Conservation (phyloP, 2,113 vertebrate genomes). For the Leptodactylus fuscus region DNA sequence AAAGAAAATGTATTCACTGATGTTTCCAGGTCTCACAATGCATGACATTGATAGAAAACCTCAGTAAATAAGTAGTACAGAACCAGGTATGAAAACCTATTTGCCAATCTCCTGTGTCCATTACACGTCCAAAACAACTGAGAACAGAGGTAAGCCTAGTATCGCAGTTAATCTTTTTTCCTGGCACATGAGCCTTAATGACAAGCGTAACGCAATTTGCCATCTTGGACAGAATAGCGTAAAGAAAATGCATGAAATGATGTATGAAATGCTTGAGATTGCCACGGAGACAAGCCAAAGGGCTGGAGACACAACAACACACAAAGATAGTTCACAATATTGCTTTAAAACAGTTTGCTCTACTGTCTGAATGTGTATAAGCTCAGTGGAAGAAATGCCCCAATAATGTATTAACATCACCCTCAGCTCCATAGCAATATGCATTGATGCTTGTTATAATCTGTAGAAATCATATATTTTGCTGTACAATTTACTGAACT, state of each 20-base stretch:
- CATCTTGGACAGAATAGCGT: slow-evolving; percentile 29
- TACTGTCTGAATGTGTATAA: neutral
- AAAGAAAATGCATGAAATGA: slow-evolving; percentile 50
- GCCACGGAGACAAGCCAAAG: slow-evolving; percentile 32
- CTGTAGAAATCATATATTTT: neutral
- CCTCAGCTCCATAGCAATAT: neutral
- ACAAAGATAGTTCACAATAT: too few relatives aligned
- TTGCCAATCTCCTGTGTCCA: slow-evolving; percentile 36
- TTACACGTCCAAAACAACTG: slow-evolving; percentile 37
- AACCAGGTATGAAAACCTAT: slow-evolving; percentile 45
- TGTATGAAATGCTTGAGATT: slow-evolving; percentile 43
- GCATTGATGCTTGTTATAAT: neutral
- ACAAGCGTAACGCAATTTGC: slow-evolving; percentile 46
- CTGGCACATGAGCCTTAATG: slow-evolving; percentile 40
- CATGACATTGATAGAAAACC: slow-evolving; percentile 50
- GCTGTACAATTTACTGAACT: neutral
- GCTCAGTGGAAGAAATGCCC: neutral
- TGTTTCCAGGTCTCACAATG: slow-evolving; percentile 26
- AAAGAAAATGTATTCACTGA: slow-evolving; percentile 24
- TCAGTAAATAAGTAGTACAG: slow-evolving; percentile 22
- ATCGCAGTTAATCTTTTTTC: slow-evolving; percentile 46
- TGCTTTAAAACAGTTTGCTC: too few relatives aligned
- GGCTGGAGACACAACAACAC: neutral
- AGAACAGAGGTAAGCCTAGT: slow-evolving; percentile 26
- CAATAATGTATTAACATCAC: neutral